These are phyloP conservation scores for Gymnocypris eckloni DNA, from an alignment of 2,797 vertebrate genomes.

Conservation along the genomic window DNA sequence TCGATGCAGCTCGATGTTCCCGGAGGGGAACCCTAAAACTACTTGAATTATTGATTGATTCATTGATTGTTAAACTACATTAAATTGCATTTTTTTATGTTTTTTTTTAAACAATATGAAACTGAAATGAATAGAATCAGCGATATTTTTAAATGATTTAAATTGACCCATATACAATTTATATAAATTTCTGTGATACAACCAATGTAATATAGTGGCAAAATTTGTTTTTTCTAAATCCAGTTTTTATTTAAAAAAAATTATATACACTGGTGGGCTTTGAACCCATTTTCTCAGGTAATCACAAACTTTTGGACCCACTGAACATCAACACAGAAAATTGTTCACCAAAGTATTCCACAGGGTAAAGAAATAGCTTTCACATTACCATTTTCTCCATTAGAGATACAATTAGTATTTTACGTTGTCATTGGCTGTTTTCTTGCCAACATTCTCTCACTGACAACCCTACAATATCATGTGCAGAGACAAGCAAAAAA, in stretches of 20 bases:
- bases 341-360: background rate
- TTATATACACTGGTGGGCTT: too few species aligned
- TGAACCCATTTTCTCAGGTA: background rate
- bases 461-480: background rate
- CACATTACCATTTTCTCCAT: slow-evolving; percentile 15
- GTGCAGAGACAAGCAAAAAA: background rate
- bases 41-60: background rate
- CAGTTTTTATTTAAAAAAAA: background rate
- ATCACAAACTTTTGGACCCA: background rate
- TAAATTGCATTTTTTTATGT: too few species aligned
- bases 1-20: too few species aligned
- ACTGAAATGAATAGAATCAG: background rate
- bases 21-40: too few species aligned
- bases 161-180: background rate
- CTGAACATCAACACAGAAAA: slow-evolving; percentile 10
- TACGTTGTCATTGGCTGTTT: background rate
- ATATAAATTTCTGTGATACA: background rate
- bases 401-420: slow-evolving; percentile 1
- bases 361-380: background rate
- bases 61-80: background rate
- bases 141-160: background rate
- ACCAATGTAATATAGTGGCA: background rate
- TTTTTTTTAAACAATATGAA: background rate
- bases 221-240: background rate
- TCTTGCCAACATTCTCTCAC: background rate